A percentile compares a stretch with the other conserved stretches of the same genome.
Conservation (phyloP, 2,113 vertebrate genomes). For the Trachemys scripta region DNA sequence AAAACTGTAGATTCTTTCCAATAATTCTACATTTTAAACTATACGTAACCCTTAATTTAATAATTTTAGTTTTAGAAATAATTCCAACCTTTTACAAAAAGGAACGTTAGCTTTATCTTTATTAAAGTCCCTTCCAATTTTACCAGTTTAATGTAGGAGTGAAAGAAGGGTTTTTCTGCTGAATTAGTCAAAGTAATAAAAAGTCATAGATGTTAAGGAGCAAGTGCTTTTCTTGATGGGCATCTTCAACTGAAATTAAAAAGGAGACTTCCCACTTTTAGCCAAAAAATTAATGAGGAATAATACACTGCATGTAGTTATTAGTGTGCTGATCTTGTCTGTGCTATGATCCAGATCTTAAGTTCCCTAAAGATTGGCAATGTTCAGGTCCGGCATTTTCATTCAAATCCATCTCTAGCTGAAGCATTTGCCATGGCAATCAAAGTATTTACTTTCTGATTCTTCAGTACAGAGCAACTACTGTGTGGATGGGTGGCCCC, state of each 20-base stretch:
- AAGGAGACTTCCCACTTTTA: not conserved
- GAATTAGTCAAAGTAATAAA: not conserved
- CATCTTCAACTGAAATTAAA: not conserved
- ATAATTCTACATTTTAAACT: not conserved
- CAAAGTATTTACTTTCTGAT: rapidly evolving
- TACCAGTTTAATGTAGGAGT: not conserved
- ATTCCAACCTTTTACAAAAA: not conserved
- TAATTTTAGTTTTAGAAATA: not conserved
- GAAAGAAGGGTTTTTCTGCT: not conserved
- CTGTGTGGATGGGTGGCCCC: rapidly evolving
- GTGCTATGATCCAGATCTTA: rapidly evolving
- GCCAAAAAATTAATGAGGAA: not conserved
- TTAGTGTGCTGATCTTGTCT: rapidly evolving
- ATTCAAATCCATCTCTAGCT: not conserved
- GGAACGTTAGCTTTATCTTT: not conserved
- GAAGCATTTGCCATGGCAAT: not conserved
- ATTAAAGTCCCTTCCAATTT: not conserved
- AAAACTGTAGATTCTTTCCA: rapidly evolving
- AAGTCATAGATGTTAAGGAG: rapidly evolving
- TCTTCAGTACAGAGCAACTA: not conserved
- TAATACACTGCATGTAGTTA: rapidly evolving
- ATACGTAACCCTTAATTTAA: not conserved
- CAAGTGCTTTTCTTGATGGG: rapidly evolving
- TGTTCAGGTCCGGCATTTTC: rapidly evolving
- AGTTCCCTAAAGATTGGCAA: rapidly evolving